A percentile compares a stretch with the other conserved stretches of the same genome.
These are phyloP conservation scores for Bradypodion pumilum DNA, from an alignment of 2,797 vertebrate genomes.

Conservation along the genomic window DNA sequence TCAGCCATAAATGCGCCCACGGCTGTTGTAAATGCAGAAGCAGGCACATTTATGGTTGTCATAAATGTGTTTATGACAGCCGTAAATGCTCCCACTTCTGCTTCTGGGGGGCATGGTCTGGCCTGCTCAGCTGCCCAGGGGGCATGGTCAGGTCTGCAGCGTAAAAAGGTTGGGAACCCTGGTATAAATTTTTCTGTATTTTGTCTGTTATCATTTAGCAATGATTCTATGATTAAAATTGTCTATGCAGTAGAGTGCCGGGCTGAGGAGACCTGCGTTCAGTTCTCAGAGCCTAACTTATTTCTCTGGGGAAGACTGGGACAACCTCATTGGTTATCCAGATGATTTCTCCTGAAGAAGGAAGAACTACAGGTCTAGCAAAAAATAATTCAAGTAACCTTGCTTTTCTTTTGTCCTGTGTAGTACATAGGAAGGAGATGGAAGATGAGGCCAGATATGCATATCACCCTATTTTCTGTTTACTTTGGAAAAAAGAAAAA, in stretches of 20 bases:
- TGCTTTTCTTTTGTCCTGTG: slow-evolving; percentile 37
- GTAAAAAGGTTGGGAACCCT: too few relatives aligned
- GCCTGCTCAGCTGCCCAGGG: too few relatives aligned
- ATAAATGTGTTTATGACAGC: too few relatives aligned
- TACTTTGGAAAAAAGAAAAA: slow-evolving; percentile 50
- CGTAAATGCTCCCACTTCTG: too few relatives aligned
- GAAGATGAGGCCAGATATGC: slow-evolving; percentile 29
- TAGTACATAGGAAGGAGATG: background rate
- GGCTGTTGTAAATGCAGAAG: too few relatives aligned
- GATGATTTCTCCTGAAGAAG: background rate
- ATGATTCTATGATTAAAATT: too few relatives aligned
- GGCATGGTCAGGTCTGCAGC: too few relatives aligned
- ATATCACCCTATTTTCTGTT: slow-evolving; percentile 55
- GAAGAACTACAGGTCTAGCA: background rate
- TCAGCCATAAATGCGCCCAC: too few relatives aligned
- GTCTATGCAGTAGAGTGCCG: background rate
- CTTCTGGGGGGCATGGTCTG: too few relatives aligned
- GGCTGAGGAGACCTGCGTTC: background rate
- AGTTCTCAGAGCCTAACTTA: background rate
- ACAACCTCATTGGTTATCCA: background rate
- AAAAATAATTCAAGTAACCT: slow-evolving; percentile 26
- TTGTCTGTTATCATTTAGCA: too few relatives aligned
- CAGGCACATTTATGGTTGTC: too few relatives aligned
- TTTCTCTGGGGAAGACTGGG: background rate
- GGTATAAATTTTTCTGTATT: too few relatives aligned